Conservation (phyloP, 2,113 vertebrate species). For the Boulengeromyrus knoepffleri region DNA sequence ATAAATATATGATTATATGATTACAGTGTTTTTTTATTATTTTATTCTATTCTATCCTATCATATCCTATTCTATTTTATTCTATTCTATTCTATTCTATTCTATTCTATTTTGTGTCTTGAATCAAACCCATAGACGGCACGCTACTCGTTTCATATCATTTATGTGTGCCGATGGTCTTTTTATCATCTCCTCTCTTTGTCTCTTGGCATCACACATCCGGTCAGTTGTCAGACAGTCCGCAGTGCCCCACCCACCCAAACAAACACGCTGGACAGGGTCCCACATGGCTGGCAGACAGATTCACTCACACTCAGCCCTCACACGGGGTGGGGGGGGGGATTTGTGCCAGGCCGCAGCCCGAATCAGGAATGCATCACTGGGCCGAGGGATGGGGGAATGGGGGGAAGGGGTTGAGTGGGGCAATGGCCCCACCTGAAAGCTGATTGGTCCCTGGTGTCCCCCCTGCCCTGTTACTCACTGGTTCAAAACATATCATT, state of each 20-base stretch:
- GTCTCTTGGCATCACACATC: not conserved
- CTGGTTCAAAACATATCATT: not conserved
- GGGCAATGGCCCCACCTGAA: not conserved
- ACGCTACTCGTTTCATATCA: not conserved
- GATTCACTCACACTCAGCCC: not conserved
- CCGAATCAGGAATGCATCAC: not conserved
- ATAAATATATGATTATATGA: not conserved
- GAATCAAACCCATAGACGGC: not conserved
- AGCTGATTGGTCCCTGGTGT: not conserved
- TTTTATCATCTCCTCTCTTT: not conserved
- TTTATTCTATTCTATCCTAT: not conserved
- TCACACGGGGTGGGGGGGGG: not conserved
- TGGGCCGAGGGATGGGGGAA: not conserved
- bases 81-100: not conserved
- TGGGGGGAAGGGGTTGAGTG: not conserved
- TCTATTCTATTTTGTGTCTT: not conserved
- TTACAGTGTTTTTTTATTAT: not conserved
- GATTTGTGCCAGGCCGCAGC: constrained; percentile 3
- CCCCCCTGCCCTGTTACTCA: not conserved
- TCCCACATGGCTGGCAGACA: not conserved
- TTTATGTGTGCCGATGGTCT: not conserved
- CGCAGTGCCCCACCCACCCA: not conserved
- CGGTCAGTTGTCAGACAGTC: not conserved
- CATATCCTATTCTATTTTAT: not conserved
- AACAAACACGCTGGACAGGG: not conserved